Percentiles rank a stretch among this genome's conserved stretches.
Evolutionary conservation across 2,797 vertebrate species (phyloP).

Genomic region (Columba guinea): DNA sequence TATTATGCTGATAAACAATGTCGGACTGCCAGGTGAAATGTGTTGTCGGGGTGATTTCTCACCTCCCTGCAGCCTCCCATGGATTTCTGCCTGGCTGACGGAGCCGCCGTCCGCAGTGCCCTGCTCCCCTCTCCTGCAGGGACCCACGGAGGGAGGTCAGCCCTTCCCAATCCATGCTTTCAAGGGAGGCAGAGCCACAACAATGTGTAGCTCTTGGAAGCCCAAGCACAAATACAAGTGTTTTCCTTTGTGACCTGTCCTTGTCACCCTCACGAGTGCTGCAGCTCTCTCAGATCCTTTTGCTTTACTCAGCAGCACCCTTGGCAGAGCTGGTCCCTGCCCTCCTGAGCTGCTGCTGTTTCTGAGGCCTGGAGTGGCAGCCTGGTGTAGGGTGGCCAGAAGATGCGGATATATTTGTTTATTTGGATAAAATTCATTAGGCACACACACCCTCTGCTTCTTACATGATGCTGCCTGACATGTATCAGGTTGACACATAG

Average conservation of each 20-base stretch:
- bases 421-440: background rate
- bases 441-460: background rate
- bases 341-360: background rate
- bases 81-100: conserved; percentile 18
- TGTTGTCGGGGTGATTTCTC: conserved; percentile 72
- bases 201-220: background rate
- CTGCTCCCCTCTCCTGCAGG: background rate
- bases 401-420: background rate
- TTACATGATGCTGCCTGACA: conserved; percentile 5
- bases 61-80: background rate
- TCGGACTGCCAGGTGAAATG: conserved; percentile 66
- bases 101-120: fast-evolving
- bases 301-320: background rate
- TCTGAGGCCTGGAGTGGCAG: background rate
- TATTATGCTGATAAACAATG: conserved; percentile 77
- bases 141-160: fast-evolving
- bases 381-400: background rate
- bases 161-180: fast-evolving
- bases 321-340: fast-evolving
- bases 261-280: fast-evolving
- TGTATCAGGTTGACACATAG: background rate
- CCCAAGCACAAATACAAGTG: fast-evolving
- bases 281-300: background rate
- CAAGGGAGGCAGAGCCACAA: background rate
- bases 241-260: fast-evolving